These are phyloP conservation scores for Cossypha heuglini DNA, from an alignment of 2,797 vertebrate species.

Conservation along the genomic window DNA sequence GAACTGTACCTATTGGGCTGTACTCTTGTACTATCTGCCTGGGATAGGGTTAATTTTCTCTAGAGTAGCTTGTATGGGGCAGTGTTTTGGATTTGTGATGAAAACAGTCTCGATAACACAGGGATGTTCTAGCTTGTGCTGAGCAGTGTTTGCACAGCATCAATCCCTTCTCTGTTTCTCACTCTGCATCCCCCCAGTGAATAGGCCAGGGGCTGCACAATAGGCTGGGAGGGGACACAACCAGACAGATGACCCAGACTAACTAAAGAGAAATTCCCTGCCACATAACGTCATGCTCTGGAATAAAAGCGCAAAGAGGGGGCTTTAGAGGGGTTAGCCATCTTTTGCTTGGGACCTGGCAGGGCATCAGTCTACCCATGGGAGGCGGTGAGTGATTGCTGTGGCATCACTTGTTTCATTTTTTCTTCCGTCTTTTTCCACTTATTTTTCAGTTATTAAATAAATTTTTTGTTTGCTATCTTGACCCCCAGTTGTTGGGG, in stretches of 20 bases:
- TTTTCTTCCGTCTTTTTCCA: background rate
- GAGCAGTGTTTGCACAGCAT: background rate
- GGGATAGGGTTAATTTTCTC: background rate
- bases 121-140: background rate
- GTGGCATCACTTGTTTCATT: background rate
- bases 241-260: background rate
- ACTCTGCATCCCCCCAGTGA: background rate
- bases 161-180: background rate
- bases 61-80: background rate
- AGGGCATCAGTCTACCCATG: rapidly evolving
- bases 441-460: background rate
- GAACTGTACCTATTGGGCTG: background rate
- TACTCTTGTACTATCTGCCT: background rate
- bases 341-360: background rate
- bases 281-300: background rate
- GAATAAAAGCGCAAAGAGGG: background rate
- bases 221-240: background rate
- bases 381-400: background rate
- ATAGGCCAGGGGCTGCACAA: background rate
- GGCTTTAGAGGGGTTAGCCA: background rate
- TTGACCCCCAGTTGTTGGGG: background rate
- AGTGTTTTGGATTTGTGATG: background rate
- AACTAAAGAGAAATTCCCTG: background rate
- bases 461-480: background rate
- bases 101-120: background rate